Base-by-base conservation (phyloP, 2,888 invertebrate genomes). In the Pocota personata region DNA sequence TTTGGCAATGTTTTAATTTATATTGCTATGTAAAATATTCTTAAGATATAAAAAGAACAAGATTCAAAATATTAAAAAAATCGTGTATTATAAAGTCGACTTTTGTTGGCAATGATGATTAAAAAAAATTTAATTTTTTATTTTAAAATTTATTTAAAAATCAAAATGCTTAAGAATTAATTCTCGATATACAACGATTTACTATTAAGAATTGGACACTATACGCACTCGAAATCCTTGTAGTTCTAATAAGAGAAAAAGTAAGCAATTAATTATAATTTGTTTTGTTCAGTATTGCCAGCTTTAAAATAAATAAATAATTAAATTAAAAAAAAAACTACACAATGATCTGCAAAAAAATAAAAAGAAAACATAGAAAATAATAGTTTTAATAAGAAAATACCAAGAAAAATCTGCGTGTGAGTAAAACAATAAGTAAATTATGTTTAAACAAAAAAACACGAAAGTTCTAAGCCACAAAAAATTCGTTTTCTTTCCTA, bases 381-480 rank as follows among this genome's bases (percentile, higher is more conserved):
- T 62, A 83, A n/a, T 87, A 88, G 66, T 88, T 84, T 89, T 77
- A 77, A 72, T 72, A 57, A 75, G 69, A 88, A 89, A 90, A 89
- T 89, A 90, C 88, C 89, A 89, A 89, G 73, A 79, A 79, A 88
- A 89, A 89, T 88, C 89, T 90, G 89, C 89, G 90, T 89, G 89
- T 86, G 88, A 83, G 80, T 73, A 87, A 84, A 73, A 88, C 83
- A 75, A 82, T 82, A 86, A 88, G 69, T 79, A 88, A 24, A 82
- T 76, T 82, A 88, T 87, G 76, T 86, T 86, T 80, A 83, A 82
- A 82, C 57, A 77, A 77, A 87, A 87, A 37, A 69, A 84, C 75
- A 84, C 84, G 69, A 79, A 64, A 27, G 55, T 83, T 78, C 77
- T 66, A 67, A 67, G 48, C 46, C 64, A 60, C 82, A 82, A 55